Evolutionary conservation across 2,797 vertebrate genomes (phyloP).

Genomic region (Ara ararauna): DNA sequence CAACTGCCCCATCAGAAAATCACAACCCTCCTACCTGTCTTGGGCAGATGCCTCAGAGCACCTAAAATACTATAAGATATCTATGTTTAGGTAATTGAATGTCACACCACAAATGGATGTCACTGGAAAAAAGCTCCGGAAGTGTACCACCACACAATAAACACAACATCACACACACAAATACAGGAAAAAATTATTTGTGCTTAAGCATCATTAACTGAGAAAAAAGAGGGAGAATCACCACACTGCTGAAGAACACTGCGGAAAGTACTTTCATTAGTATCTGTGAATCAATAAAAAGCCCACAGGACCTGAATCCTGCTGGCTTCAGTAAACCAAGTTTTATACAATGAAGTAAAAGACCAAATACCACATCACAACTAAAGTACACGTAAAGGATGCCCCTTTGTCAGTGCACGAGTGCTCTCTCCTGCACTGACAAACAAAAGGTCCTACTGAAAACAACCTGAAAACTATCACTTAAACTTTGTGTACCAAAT

Average conservation of each 20-base stretch:
- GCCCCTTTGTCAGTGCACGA: background rate
- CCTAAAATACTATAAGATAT: background rate
- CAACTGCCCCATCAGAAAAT: background rate
- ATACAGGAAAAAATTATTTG: background rate
- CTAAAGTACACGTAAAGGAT: background rate
- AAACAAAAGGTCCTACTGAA: background rate
- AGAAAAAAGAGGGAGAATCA: background rate
- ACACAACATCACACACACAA: rapidly evolving
- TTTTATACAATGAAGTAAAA: background rate
- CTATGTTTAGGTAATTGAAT: background rate
- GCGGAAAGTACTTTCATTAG: background rate
- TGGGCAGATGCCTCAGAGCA: background rate
- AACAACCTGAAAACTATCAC: background rate
- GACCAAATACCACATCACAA: background rate
- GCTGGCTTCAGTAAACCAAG: background rate
- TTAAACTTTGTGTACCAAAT: background rate
- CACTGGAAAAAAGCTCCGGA: background rate
- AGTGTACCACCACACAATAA: background rate
- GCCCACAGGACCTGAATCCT: background rate
- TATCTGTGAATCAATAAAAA: background rate
- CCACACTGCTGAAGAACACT: background rate
- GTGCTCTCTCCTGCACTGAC: background rate
- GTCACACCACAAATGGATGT: background rate
- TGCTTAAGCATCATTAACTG: background rate
- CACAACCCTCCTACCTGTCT: background rate